Base-by-base conservation (phyloP, 2,888 invertebrate species). In the Erynnis tages region DNA sequence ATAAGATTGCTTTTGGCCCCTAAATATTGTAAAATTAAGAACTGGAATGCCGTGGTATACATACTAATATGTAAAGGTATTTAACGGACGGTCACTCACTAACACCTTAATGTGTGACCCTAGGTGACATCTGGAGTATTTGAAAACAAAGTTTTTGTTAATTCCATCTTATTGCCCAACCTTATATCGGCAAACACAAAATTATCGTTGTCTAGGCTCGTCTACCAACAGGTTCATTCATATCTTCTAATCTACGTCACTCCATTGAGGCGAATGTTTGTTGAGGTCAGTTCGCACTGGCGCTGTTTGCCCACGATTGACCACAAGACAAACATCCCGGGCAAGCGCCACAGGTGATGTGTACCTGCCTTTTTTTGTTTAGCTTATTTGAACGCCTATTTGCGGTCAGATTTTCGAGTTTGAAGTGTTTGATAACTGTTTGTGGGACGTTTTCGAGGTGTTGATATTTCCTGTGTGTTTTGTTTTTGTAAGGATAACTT, bases 311-410 rank as follows among this genome's bases (percentile, higher is more conserved):
- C 60, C 63, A 67, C 58, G 40, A 49, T 60, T 72, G 73, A 73
- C 73, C 72, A 70, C 65, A 65, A 29, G 16, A 35, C 65, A 73
- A 73, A 70, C 66, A 67, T 67, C 66, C 67, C 65, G 68, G 61
- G 65, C 68, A 71, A 85, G 86, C 86, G 86, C 86, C 85, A 83
- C 85, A 86, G 84, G 83, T 86, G 82, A 75, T 60, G 61, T 66
- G 62, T 82, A 82, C 82, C 82, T 84, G 80, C 63, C 58, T 60
- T 66, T 69, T 79, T 79, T 79, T 13, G 29, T 34, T 25, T 11
- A 27, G 21, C 27, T 41, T 19, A 17, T 40, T 23, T 40, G 5
- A 13, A 1, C 25, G 30, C 21, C 2, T 45, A 21, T 34, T 45
- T 35, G 10, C 60, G 65, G 63, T 62, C 58, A 56, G 54, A 58